Percentiles rank a stretch among this genome's conserved stretches.
Conservation (phyloP, 2,113 vertebrate species). For the Ginglymostoma cirratum region DNA sequence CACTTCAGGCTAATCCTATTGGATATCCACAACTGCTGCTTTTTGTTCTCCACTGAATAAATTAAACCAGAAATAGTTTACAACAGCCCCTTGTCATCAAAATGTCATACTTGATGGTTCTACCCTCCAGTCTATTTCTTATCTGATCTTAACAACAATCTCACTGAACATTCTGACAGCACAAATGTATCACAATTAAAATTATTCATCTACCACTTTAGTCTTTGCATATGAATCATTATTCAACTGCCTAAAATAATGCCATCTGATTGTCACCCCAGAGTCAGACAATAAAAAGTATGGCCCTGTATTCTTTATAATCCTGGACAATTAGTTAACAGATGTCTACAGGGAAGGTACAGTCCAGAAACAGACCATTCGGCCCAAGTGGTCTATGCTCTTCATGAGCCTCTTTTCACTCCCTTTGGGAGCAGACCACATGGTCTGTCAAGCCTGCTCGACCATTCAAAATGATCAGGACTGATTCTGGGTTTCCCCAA, state of each 20-base stretch:
- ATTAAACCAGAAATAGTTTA: background rate
- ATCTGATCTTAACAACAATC: background rate
- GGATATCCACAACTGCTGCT: background rate
- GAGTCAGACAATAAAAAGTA: background rate
- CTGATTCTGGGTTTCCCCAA: no score
- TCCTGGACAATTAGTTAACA: no score
- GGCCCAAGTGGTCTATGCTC: background rate
- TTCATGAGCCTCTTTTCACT: background rate
- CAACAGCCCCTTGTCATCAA: background rate
- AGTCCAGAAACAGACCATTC: background rate
- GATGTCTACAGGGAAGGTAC: background rate
- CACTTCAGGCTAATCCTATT: background rate
- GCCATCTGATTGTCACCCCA: background rate
- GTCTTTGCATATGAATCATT: background rate
- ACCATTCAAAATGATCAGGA: no score
- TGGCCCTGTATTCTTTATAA: background rate
- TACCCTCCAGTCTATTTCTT: background rate
- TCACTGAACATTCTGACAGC: background rate
- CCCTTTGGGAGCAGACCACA: background rate
- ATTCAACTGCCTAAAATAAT: background rate
- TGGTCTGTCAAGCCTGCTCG: no score
- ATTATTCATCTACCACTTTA: background rate
- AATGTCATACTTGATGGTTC: background rate
- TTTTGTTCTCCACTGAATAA: background rate
- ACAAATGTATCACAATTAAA: background rate